These are phyloP conservation scores for Scarus forsteni DNA, from an alignment of 2,797 vertebrate genomes.

Conservation along the genomic window DNA sequence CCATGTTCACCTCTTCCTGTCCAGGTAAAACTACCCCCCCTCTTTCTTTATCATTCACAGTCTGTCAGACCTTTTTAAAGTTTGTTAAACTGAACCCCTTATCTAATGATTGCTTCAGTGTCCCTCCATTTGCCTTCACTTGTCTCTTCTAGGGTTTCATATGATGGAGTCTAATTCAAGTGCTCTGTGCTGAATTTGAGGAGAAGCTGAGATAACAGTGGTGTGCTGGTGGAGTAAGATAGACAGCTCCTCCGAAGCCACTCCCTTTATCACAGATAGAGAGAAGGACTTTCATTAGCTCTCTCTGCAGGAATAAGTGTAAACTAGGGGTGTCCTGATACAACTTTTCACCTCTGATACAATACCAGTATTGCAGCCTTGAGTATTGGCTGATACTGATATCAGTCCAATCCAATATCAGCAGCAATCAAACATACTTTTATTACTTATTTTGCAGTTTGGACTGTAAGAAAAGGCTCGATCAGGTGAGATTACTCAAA, in stretches of 20 bases:
- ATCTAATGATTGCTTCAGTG: background rate
- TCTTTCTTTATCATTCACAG: background rate
- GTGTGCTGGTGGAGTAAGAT: conserved; percentile 68
- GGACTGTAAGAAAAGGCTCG: no score
- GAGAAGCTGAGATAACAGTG: conserved; percentile 41
- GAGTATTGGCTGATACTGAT: no score
- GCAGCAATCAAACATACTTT: no score
- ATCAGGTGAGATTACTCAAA: no score
- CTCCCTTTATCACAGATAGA: conserved; percentile 66
- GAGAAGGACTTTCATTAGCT: background rate
- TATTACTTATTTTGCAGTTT: no score
- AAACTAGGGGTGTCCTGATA: no score
- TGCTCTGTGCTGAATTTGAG: background rate
- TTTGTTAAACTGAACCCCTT: background rate
- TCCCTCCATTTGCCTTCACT: background rate
- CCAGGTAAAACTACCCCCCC: conserved; percentile 84
- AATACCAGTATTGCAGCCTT: no score
- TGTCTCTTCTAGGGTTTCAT: background rate
- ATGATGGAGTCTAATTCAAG: background rate
- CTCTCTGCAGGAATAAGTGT: background rate
- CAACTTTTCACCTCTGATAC: no score
- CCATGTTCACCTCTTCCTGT: conserved; percentile 98
- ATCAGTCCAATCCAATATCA: no score
- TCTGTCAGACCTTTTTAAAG: no score
- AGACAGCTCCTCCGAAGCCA: conserved; percentile 49